Percentiles rank a stretch among this genome's conserved stretches.
phyloP scores from a whole-genome alignment of 1,140 invertebrate species.

The Drosophila aff. region DNA sequence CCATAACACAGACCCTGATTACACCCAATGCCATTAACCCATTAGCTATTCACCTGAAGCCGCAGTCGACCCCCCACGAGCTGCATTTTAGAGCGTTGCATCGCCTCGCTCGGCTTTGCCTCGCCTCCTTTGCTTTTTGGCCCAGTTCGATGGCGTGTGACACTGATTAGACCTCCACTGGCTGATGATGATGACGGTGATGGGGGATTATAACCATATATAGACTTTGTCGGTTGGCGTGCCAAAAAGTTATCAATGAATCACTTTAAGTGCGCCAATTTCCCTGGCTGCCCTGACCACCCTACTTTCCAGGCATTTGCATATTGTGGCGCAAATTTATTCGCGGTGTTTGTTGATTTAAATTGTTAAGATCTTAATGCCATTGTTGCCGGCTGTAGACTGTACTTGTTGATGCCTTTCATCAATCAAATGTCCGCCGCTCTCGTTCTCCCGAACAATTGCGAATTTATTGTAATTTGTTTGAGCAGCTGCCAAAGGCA shows the following conservation, averaged over 20 bases:
- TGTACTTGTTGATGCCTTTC: constrained; percentile 61
- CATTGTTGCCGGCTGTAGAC: constrained; percentile 9
- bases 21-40: constrained; percentile 49
- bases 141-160: constrained; percentile 41
- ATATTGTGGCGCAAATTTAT: constrained; percentile 43
- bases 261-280: constrained; percentile 78
- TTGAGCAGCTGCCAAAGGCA: constrained; percentile 73
- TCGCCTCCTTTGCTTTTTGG: constrained; percentile 11
- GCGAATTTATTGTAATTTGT: constrained; percentile 81
- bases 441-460: constrained; percentile 54
- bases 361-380: constrained; percentile 69
- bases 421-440: constrained; percentile 78
- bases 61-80: background rate
- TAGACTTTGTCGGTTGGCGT: constrained; percentile 44
- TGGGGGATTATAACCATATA: constrained; percentile 53
- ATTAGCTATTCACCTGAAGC: constrained; percentile 29
- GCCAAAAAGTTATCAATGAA: constrained; percentile 77
- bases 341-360: constrained; percentile 58
- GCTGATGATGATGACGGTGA: constrained; percentile 26
- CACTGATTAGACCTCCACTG: constrained; percentile 44
- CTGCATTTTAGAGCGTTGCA: constrained; percentile 22
- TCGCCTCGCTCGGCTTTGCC: background rate
- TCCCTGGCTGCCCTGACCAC: constrained; percentile 1
- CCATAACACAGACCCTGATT: constrained; percentile 24
- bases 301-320: constrained; percentile 39